Evolutionary conservation across 2,797 vertebrate species (phyloP).

Genomic region (Spinus olivaceus): DNA sequence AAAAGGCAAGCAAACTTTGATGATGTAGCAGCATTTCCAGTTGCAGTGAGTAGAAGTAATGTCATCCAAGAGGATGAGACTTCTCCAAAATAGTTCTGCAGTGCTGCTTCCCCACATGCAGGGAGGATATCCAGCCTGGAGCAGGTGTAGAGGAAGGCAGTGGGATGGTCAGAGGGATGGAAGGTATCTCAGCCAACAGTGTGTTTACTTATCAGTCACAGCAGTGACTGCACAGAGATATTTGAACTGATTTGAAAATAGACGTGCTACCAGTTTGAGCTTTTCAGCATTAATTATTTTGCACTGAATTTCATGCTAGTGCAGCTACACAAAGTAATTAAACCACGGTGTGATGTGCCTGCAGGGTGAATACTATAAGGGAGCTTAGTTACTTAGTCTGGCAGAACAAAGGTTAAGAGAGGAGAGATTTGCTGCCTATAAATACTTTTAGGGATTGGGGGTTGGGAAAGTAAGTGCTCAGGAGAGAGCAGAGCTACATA

Average conservation of each 20-base stretch:
- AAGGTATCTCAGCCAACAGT: not conserved
- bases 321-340: conserved; percentile 46
- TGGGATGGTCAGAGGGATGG: not conserved
- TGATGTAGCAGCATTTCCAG: not conserved
- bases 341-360: conserved; percentile 12
- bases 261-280: not conserved
- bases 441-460: conserved; percentile 41
- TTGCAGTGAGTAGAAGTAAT: not conserved
- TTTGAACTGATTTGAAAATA: conserved; percentile 1
- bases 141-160: conserved; percentile 16
- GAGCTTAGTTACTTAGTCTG: conserved; percentile 42
- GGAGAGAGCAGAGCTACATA: conserved; percentile 19
- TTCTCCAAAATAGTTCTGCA: not conserved
- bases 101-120: not conserved
- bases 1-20: not conserved
- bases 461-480: conserved; percentile 28
- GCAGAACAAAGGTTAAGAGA: conserved; percentile 65
- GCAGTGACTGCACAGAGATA: not conserved
- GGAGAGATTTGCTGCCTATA: conserved; percentile 52
- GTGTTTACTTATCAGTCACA: not conserved
- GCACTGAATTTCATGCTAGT: conserved; percentile 15
- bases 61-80: not conserved
- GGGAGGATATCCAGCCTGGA: not conserved
- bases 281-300: conserved; percentile 43
- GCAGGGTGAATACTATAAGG: conserved; percentile 20